Conservation (phyloP, 1,140 invertebrate genomes). For the Dendroctonus valens region DNA sequence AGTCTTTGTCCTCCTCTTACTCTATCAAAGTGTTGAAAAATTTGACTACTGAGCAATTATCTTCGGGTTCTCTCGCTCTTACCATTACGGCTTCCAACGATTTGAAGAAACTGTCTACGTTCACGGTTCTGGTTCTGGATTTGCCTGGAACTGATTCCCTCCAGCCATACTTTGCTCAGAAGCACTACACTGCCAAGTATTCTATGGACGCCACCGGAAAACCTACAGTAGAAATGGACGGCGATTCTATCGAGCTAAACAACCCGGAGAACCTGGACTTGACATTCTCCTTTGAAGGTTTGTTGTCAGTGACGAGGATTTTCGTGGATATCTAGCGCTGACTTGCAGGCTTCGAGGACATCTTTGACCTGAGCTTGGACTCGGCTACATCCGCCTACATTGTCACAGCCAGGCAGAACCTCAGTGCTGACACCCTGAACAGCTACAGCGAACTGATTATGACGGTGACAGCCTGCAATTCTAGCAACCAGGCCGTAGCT, state of each 20-base stretch:
- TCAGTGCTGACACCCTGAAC: neutral
- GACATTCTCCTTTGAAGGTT: slow-evolving; percentile 1
- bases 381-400: neutral
- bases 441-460: neutral
- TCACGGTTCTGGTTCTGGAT: slow-evolving; percentile 3
- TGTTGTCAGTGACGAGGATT: slow-evolving; percentile 3
- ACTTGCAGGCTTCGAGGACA: slow-evolving; percentile 4
- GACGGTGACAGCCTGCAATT: neutral
- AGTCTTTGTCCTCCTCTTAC: no score
- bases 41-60: no score
- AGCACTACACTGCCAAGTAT: slow-evolving; percentile 8
- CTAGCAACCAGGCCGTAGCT: neutral
- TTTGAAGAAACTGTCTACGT: neutral
- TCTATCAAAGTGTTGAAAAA: no score
- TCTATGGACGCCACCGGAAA: slow-evolving; percentile 1
- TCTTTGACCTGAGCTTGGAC: neutral
- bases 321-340: neutral
- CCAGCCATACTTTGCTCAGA: neutral
- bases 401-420: neutral
- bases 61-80: neutral
- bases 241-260: neutral
- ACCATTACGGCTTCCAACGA: neutral
- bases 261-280: neutral
- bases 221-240: neutral
- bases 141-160: neutral